Conservation (phyloP, 2,113 vertebrate species). For the Engraulis encrasicolus region DNA sequence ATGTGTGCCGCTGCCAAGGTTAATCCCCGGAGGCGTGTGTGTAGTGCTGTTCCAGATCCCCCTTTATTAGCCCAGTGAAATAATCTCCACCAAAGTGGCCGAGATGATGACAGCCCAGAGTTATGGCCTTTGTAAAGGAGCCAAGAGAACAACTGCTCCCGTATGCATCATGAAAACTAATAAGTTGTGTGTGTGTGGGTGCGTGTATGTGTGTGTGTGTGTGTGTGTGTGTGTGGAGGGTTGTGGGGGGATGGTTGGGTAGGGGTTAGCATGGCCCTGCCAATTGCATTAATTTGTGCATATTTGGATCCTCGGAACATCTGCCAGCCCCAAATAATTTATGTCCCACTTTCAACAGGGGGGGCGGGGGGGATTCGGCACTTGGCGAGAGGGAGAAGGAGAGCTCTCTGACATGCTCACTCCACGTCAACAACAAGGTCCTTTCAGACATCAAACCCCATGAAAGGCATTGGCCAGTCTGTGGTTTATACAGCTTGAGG, state of each 20-base stretch:
- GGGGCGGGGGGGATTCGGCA: too few relatives aligned
- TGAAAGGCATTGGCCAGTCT: background rate
- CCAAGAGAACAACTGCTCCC: conserved; percentile 47
- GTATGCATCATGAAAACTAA: conserved; percentile 61
- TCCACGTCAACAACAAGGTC: conserved; percentile 30
- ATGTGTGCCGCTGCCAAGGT: conserved; percentile 53
- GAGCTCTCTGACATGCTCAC: conserved; percentile 45
- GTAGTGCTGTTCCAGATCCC: conserved; percentile 56
- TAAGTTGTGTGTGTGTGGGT: conserved; percentile 52
- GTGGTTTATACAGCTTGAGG: background rate
- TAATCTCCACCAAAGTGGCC: conserved; percentile 43
- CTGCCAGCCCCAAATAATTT: conserved; percentile 68
- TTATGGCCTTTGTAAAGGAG: conserved; percentile 52
- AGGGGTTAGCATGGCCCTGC: too few relatives aligned
- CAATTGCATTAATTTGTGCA: conserved; percentile 73
- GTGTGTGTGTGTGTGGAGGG: too few relatives aligned
- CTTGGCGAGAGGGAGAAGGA: background rate
- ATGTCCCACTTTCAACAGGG: conserved; percentile 62
- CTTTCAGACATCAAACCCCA: background rate
- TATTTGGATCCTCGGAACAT: conserved; percentile 71
- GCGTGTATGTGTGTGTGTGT: too few relatives aligned
- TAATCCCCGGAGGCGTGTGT: conserved; percentile 56
- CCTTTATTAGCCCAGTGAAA: conserved; percentile 48
- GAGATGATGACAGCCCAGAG: conserved; percentile 51
- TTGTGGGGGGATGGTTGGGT: too few relatives aligned